phyloP scores from a whole-genome alignment of 2,797 vertebrate species.

The Acrossocheilus fasciatus region DNA sequence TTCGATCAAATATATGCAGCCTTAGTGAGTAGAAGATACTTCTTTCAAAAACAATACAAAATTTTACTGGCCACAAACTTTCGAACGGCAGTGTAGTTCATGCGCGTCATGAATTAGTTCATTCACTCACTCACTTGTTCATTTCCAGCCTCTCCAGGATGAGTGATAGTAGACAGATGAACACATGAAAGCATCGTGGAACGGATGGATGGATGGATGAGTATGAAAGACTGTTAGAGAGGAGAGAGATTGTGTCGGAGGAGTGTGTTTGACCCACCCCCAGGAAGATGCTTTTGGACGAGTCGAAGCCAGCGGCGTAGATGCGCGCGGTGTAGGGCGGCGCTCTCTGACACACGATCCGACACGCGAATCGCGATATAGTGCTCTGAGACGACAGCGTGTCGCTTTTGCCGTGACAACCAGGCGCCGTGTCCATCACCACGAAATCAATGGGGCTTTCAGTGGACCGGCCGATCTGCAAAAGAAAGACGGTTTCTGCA shows the following conservation, averaged over 20 bases:
- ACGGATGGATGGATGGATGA: slow-evolving; percentile 39
- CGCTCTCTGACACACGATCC: slow-evolving; percentile 92
- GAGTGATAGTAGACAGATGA: slow-evolving; percentile 30
- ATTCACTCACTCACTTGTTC: slow-evolving; percentile 40
- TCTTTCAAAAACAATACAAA: background rate
- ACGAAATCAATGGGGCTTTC: slow-evolving; percentile 96
- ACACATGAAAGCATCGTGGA: slow-evolving; percentile 39
- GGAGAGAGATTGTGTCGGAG: slow-evolving; percentile 14
- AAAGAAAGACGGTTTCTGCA: background rate
- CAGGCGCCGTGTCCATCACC: slow-evolving; percentile 88
- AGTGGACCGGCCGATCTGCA: slow-evolving; percentile 91
- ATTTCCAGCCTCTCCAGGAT: slow-evolving; percentile 38
- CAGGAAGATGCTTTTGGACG: slow-evolving; percentile 96
- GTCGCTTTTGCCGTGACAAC: slow-evolving; percentile 82
- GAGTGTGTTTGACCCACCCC: slow-evolving; percentile 77
- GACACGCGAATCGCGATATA: slow-evolving; percentile 95
- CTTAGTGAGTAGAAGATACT: background rate
- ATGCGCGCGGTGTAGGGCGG: slow-evolving; percentile 90
- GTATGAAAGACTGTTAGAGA: slow-evolving; percentile 24
- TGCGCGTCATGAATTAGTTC: background rate
- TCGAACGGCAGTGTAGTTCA: background rate
- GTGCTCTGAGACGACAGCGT: slow-evolving; percentile 89
- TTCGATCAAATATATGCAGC: background rate
- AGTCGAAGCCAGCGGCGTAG: slow-evolving; percentile 95
- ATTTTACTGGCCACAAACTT: background rate